Conservation (phyloP, 2,888 invertebrate genomes). For the Subacronicta megacephala region DNA sequence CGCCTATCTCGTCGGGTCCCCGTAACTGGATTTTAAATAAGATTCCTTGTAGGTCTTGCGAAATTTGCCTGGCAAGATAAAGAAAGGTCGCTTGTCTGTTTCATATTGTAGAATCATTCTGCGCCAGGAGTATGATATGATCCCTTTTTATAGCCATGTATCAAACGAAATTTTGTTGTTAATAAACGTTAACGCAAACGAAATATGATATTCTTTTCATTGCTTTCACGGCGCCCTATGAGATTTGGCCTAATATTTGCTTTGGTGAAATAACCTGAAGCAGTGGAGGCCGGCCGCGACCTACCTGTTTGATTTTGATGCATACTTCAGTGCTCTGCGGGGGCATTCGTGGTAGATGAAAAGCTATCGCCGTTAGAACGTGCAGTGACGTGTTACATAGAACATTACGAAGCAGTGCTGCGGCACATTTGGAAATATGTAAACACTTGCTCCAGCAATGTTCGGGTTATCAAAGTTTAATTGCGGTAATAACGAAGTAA, state of each 20-base stretch:
- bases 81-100: conserved; percentile 86
- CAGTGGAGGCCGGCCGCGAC: conserved; percentile 71
- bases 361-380: conserved; percentile 64
- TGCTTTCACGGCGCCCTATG: conserved; percentile 75
- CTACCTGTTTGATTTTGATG: conserved; percentile 87
- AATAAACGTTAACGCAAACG: conserved; percentile 67
- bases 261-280: conserved; percentile 83
- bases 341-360: conserved; percentile 68
- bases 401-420: conserved; percentile 37
- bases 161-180: conserved; percentile 69
- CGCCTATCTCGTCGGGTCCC: conserved; percentile 84
- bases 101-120: conserved; percentile 82
- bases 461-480: conserved; percentile 81
- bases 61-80: conserved; percentile 88
- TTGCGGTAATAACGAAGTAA: conserved; percentile 85
- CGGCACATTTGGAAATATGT: conserved; percentile 45
- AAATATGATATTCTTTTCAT: conserved; percentile 79
- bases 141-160: conserved; percentile 78
- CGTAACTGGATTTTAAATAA: conserved; percentile 89
- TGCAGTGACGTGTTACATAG: conserved; percentile 48
- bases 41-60: conserved; percentile 83
- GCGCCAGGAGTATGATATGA: conserved; percentile 80
- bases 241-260: conserved; percentile 86
- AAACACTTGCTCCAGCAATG: conserved; percentile 64
- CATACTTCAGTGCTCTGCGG: conserved; percentile 80